A percentile compares a stretch with the other conserved stretches of the same genome.
These are phyloP conservation scores for Hydraecia micacea DNA, from an alignment of 2,888 invertebrate genomes.

Conservation along the genomic window DNA sequence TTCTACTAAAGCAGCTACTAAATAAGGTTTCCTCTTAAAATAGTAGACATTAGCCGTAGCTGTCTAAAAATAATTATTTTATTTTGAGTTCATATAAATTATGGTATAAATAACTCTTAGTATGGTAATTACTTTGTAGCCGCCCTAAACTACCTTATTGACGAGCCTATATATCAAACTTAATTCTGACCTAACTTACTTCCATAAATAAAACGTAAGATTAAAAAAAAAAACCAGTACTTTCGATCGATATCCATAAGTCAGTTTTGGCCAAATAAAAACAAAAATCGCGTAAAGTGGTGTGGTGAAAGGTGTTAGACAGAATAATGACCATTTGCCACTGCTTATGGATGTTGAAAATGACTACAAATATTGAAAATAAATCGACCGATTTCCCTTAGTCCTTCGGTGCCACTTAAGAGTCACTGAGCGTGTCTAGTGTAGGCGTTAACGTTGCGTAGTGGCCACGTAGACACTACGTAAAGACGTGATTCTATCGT, in stretches of 20 bases:
- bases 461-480: neutral
- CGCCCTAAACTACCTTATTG: conserved; percentile 48
- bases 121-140: conserved; percentile 10
- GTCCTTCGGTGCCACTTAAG: neutral
- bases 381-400: neutral
- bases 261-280: neutral
- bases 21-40: neutral
- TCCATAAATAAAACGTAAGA: neutral
- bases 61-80: conserved; percentile 2
- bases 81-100: neutral
- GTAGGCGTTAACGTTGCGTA: neutral
- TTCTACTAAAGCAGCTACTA: conserved; percentile 2
- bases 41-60: neutral
- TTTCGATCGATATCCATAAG: neutral
- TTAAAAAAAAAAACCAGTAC: neutral
- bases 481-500: neutral
- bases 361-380: neutral
- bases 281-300: neutral
- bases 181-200: neutral
- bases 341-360: neutral
- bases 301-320: neutral
- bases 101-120: conserved; percentile 3
- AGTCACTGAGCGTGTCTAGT: neutral
- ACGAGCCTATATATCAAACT: neutral
- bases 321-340: neutral